These are phyloP conservation scores for Nemotelus nigrinus DNA, from an alignment of 2,888 invertebrate genomes.

Conservation along the genomic window DNA sequence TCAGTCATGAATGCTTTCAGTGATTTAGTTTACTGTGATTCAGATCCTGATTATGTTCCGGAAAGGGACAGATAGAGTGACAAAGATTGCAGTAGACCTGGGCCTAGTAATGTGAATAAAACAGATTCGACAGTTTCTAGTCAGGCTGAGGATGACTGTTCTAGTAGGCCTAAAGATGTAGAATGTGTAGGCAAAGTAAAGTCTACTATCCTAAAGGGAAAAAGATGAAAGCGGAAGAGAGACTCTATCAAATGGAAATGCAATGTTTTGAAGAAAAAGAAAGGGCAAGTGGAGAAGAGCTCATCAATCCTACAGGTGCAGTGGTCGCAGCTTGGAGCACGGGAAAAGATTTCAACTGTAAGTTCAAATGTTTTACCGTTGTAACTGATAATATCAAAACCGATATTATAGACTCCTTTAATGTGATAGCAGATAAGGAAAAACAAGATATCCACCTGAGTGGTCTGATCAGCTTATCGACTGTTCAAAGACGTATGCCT, in stretches of 20 bases:
- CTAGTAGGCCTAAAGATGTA: conserved; percentile 1
- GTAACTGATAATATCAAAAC: neutral
- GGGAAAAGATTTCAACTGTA: conserved; percentile 10
- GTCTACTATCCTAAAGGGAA: neutral
- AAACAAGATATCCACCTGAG: conserved; percentile 1
- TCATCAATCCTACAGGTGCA: too few species aligned
- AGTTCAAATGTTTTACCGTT: conserved; percentile 9
- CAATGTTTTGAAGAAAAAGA: too few species aligned
- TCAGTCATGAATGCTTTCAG: conserved; percentile 1
- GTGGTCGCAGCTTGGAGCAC: too few species aligned
- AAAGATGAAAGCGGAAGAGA: neutral
- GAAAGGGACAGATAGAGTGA: neutral
- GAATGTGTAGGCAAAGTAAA: neutral
- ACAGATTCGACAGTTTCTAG: neutral
- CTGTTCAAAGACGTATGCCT: conserved; percentile 1
- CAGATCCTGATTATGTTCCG: neutral
- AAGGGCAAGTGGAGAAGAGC: too few species aligned
- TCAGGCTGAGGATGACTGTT: conserved; percentile 6
- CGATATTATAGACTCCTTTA: conserved; percentile 3
- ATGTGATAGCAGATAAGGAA: neutral
- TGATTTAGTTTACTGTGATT: neutral
- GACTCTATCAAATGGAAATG: too few species aligned
- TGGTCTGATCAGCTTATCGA: neutral
- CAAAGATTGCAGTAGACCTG: neutral
- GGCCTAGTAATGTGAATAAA: conserved; percentile 6